phyloP scores from a whole-genome alignment of 2,888 invertebrate species.

The Synergus gifuensis region DNA sequence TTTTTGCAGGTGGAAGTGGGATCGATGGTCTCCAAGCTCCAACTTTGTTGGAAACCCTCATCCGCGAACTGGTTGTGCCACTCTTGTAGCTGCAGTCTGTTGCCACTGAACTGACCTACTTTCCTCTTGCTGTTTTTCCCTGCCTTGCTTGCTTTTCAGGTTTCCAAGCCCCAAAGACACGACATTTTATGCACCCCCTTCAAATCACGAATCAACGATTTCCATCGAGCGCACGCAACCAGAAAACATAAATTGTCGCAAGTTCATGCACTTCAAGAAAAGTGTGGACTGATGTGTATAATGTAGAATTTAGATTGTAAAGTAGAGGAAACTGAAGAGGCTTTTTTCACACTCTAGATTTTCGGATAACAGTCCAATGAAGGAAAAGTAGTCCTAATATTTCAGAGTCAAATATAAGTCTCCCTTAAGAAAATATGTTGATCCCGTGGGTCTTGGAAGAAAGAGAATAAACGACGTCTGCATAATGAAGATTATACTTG shows the following conservation, averaged over 20 bases:
- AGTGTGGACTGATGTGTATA: neutral
- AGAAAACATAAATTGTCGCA: slow-evolving; percentile 24
- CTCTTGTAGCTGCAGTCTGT: slow-evolving; percentile 20
- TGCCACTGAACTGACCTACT: slow-evolving; percentile 29
- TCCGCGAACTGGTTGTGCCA: slow-evolving; percentile 13
- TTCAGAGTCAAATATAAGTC: no score
- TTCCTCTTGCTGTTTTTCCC: slow-evolving; percentile 31
- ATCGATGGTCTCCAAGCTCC: slow-evolving; percentile 19
- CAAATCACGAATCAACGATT: slow-evolving; percentile 31
- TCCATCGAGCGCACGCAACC: slow-evolving; percentile 22
- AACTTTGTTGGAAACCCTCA: slow-evolving; percentile 24
- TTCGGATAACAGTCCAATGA: neutral
- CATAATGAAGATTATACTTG: neutral
- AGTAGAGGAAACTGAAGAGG: neutral
- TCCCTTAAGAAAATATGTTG: no score
- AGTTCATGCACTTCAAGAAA: neutral
- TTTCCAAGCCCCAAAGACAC: slow-evolving; percentile 4
- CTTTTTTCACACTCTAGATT: neutral
- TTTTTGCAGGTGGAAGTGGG: neutral
- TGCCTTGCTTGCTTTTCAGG: neutral
- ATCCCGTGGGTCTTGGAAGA: neutral
- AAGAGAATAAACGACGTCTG: neutral
- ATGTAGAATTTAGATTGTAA: neutral
- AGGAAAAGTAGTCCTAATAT: neutral
- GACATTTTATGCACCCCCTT: neutral